phyloP scores from a whole-genome alignment of 2,888 invertebrate species.

The Mesoligia furuncula region DNA sequence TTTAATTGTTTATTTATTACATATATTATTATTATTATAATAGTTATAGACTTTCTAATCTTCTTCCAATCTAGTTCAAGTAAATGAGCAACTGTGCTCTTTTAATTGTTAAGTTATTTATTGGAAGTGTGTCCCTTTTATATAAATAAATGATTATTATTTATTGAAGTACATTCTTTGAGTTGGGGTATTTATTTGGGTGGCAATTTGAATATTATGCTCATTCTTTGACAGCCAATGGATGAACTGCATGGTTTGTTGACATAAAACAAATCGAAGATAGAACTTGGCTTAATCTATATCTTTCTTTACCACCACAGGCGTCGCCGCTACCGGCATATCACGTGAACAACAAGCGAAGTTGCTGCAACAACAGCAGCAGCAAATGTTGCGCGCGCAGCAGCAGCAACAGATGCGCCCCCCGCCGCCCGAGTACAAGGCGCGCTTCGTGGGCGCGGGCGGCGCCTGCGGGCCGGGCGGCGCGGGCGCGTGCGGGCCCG shows the following conservation, averaged over 20 bases:
- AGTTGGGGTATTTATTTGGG: background rate
- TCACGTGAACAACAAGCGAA: slow-evolving; percentile 92
- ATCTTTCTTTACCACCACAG: slow-evolving; percentile 64
- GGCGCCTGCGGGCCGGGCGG: slow-evolving; percentile 52
- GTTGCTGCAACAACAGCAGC: slow-evolving; percentile 92
- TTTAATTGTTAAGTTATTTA: background rate
- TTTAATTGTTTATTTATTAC: background rate
- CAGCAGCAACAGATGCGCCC: slow-evolving; percentile 91
- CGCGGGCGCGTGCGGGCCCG: slow-evolving; percentile 67
- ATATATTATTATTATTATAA: background rate
- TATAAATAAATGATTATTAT: background rate
- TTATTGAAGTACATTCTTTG: background rate
- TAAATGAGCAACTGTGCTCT: background rate
- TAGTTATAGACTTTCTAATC: background rate
- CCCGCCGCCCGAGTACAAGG: slow-evolving; percentile 96
- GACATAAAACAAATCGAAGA: background rate
- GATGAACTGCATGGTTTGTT: background rate
- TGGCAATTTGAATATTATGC: background rate
- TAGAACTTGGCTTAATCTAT: background rate
- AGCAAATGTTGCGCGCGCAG: slow-evolving; percentile 91
- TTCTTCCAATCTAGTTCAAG: background rate
- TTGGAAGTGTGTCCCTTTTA: background rate
- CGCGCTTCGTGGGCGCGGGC: slow-evolving; percentile 88
- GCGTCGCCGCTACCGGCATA: slow-evolving; percentile 86
- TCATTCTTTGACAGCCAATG: background rate